These are phyloP conservation scores for Microtus oregoni DNA, from an alignment of 2,113 vertebrate species.

Conservation along the genomic window DNA sequence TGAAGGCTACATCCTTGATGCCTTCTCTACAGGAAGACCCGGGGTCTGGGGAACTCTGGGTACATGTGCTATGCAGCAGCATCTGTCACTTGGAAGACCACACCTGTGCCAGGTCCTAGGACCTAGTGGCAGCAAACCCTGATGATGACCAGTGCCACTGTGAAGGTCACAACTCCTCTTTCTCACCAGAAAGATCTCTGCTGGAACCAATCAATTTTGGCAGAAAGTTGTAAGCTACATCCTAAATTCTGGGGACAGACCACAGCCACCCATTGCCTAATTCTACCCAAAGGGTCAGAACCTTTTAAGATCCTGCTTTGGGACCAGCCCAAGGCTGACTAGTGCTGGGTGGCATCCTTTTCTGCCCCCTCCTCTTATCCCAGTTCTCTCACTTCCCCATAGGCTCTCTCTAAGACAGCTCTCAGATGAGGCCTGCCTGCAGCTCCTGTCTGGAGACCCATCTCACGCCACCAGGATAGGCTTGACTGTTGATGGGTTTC, in stretches of 20 bases:
- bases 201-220: neutral
- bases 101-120: neutral
- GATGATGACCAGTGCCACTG: fast-evolving
- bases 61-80: too few species aligned
- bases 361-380: neutral
- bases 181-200: neutral
- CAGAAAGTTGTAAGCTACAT: neutral
- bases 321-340: neutral
- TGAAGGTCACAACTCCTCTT: neutral
- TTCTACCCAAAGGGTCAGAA: neutral
- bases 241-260: neutral
- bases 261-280: neutral
- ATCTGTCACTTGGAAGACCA: neutral
- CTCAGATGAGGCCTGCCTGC: neutral
- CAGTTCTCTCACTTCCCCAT: neutral
- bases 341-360: fast-evolving
- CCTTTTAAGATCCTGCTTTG: neutral
- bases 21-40: neutral
- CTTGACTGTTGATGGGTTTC: neutral
- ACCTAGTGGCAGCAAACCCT: too few species aligned
- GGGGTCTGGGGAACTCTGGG: neutral
- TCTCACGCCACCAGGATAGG: neutral
- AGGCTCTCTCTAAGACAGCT: neutral
- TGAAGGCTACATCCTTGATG: neutral
- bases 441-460: neutral